Evolutionary conservation across 2,888 invertebrate genomes (phyloP).

Genomic region (Pyrgus malvae): DNA sequence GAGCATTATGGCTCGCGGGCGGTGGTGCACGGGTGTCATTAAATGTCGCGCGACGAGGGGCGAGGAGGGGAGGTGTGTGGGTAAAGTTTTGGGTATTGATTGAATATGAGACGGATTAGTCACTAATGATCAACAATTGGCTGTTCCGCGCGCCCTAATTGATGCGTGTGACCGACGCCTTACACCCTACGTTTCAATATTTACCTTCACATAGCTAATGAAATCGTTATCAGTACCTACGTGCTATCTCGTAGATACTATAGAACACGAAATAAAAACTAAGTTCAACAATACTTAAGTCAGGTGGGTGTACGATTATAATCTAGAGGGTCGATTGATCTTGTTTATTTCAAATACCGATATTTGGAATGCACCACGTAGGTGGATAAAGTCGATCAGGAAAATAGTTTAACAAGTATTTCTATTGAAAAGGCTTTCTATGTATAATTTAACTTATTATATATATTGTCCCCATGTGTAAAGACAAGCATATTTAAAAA

Average conservation of each 20-base stretch:
- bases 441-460: too few species aligned
- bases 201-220: too few species aligned
- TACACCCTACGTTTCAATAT: background rate
- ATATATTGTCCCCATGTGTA: too few species aligned
- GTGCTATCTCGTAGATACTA: too few species aligned
- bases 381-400: too few species aligned
- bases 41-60: constrained; percentile 81
- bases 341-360: background rate
- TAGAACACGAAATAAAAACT: background rate
- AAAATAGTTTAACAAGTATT: too few species aligned
- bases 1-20: constrained; percentile 59
- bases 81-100: constrained; percentile 82
- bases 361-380: constrained; percentile 10
- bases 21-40: constrained; percentile 80
- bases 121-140: constrained; percentile 80
- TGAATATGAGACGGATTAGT: constrained; percentile 81
- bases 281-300: background rate
- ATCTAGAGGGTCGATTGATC: background rate
- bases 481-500: too few species aligned
- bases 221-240: too few species aligned
- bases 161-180: constrained; percentile 31
- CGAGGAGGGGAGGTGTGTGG: constrained; percentile 76
- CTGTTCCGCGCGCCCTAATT: constrained; percentile 56
- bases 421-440: too few species aligned
- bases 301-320: background rate